These are phyloP conservation scores for Armadillidium nasatum DNA, from an alignment of 1,140 invertebrate genomes.

Conservation along the genomic window DNA sequence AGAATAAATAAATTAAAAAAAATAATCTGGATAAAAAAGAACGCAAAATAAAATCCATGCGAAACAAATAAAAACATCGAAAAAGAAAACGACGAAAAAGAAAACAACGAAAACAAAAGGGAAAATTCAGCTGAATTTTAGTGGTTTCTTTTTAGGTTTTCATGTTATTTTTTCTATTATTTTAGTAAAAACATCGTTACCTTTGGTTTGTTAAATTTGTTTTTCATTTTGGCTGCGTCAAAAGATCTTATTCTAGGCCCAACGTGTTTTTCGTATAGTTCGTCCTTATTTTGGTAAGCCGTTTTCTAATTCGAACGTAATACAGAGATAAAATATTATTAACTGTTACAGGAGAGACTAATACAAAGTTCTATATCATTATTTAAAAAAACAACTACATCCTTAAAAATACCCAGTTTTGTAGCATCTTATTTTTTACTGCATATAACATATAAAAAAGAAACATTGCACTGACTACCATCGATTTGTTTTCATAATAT, in stretches of 20 bases:
- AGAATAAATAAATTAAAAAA: too few relatives aligned
- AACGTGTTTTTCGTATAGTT: slow-evolving; percentile 36
- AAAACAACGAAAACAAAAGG: too few relatives aligned
- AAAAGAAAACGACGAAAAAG: too few relatives aligned
- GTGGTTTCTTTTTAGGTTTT: too few relatives aligned
- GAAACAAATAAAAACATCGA: too few relatives aligned
- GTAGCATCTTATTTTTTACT: not conserved
- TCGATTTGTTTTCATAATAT: too few relatives aligned
- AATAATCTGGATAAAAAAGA: too few relatives aligned
- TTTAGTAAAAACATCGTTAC: slow-evolving; percentile 27
- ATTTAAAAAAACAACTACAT: too few relatives aligned
- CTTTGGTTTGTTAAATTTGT: slow-evolving; percentile 44
- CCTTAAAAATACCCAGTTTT: not conserved
- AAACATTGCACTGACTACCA: too few relatives aligned
- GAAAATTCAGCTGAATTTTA: too few relatives aligned
- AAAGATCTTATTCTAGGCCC: slow-evolving; percentile 41
- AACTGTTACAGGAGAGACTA: not conserved
- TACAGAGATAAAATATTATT: not conserved
- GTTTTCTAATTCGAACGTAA: not conserved
- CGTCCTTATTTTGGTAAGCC: not conserved
- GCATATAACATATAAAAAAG: not conserved
- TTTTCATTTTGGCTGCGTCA: slow-evolving; percentile 44
- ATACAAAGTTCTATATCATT: not conserved
- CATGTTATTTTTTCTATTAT: too few relatives aligned
- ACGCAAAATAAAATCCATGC: too few relatives aligned